Percentiles rank a stretch among this genome's conserved stretches.
Evolutionary conservation across 1,140 invertebrate genomes (phyloP).

Genomic region (Lepidurus apus): DNA sequence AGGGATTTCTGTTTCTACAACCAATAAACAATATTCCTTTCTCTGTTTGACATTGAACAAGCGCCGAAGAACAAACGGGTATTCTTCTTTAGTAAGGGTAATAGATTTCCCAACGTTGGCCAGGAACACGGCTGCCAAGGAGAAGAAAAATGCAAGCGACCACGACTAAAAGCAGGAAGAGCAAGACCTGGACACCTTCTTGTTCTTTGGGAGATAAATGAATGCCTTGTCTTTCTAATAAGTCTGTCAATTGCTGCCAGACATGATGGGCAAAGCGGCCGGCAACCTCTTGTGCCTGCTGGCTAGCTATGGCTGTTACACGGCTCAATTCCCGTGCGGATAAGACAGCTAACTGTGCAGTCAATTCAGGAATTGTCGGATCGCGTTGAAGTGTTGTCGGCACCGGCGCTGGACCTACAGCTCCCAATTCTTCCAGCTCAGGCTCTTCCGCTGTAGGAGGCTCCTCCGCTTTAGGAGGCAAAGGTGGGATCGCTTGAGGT

Average conservation of each 20-base stretch:
- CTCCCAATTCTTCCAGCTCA: not conserved
- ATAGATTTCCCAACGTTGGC: slow-evolving; percentile 33
- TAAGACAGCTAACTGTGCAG: slow-evolving; percentile 25
- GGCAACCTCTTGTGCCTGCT: slow-evolving; percentile 16
- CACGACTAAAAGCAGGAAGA: slow-evolving; percentile 28
- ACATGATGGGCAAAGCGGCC: slow-evolving; percentile 24
- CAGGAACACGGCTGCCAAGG: slow-evolving; percentile 27
- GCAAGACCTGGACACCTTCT: slow-evolving; percentile 28
- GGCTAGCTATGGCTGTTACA: not conserved
- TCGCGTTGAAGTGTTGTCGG: not conserved
- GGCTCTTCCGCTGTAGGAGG: not conserved
- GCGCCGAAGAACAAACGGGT: slow-evolving; percentile 13
- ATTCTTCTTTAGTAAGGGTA: slow-evolving; percentile 27
- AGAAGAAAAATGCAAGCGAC: slow-evolving; percentile 31
- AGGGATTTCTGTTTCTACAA: not conserved
- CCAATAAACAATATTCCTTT: not conserved
- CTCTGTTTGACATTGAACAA: not conserved
- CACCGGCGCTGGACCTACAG: not conserved
- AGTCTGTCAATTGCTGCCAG: slow-evolving; percentile 27
- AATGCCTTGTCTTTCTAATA: slow-evolving; percentile 25
- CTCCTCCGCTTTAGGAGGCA: not conserved
- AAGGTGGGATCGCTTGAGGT: not conserved
- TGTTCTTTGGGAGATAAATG: slow-evolving; percentile 26
- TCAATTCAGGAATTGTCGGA: slow-evolving; percentile 24
- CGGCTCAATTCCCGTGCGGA: slow-evolving; percentile 26